These are phyloP conservation scores for Channa maculata DNA, from an alignment of 2,113 vertebrate species.

Conservation along the genomic window DNA sequence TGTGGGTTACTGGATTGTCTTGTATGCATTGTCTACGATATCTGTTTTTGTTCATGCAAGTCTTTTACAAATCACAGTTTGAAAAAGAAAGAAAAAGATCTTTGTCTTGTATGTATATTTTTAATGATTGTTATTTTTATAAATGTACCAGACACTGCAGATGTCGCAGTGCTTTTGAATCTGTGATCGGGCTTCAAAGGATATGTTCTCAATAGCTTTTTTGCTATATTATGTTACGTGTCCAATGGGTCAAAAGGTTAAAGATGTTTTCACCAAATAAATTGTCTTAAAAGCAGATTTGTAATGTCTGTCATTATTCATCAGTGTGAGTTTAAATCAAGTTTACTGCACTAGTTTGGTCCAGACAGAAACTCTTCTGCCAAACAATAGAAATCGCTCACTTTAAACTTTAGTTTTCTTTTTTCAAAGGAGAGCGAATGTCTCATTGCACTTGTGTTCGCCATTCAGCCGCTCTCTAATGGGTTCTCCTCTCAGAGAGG, in stretches of 20 bases:
- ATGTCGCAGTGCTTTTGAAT: conserved; percentile 76
- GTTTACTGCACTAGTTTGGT: conserved; percentile 3
- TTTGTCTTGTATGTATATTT: conserved; percentile 76
- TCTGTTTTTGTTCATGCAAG: conserved; percentile 57
- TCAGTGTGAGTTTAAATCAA: conserved; percentile 26
- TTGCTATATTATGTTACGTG: conserved; percentile 75
- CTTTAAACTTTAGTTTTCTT: conserved; percentile 25
- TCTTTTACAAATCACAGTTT: conserved; percentile 72
- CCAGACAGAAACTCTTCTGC: conserved; percentile 4
- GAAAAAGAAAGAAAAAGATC: conserved; percentile 59
- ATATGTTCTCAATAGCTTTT: conserved; percentile 78
- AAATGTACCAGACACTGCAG: conserved; percentile 73
- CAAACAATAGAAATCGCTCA: conserved; percentile 36
- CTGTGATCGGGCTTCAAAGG: conserved; percentile 80
- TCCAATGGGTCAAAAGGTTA: conserved; percentile 76
- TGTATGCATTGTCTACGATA: conserved; percentile 58
- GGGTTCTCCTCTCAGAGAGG: conserved; percentile 57
- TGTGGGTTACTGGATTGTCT: conserved; percentile 68
- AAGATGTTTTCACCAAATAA: conserved; percentile 82
- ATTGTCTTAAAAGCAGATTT: conserved; percentile 70
- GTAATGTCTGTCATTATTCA: conserved; percentile 34
- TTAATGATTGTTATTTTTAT: conserved; percentile 82
- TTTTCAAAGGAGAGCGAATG: conserved; percentile 32
- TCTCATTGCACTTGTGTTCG: conserved; percentile 67
- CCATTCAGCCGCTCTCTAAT: conserved; percentile 61